Conservation (phyloP, 2,797 vertebrate genomes). For the Sebastolobus alascanus region DNA sequence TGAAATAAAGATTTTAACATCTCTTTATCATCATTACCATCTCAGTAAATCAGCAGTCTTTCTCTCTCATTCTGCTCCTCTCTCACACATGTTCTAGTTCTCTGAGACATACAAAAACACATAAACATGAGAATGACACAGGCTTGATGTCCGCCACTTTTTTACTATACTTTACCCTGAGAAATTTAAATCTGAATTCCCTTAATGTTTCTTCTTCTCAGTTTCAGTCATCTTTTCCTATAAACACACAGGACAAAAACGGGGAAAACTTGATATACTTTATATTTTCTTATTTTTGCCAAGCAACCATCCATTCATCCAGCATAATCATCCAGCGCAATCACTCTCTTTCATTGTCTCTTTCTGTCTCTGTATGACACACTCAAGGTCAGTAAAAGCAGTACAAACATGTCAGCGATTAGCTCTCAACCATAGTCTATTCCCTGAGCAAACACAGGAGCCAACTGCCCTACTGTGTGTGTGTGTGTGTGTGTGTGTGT, state of each 20-base stretch:
- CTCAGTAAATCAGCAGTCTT: background rate
- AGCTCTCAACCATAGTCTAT: slow-evolving; percentile 16
- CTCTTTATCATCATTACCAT: too few relatives aligned
- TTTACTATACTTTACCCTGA: too few relatives aligned
- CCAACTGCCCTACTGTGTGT: slow-evolving; percentile 1
- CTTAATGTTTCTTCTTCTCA: background rate
- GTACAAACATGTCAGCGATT: slow-evolving; percentile 45
- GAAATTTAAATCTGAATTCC: too few relatives aligned
- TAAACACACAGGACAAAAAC: background rate
- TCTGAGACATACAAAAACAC: too few relatives aligned
- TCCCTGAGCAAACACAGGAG: slow-evolving; percentile 44
- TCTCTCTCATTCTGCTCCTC: background rate
- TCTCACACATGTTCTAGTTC: too few relatives aligned
- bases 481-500: slow-evolving; percentile 5
- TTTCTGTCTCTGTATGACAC: background rate
- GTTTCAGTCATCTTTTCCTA: background rate
- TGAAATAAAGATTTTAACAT: too few relatives aligned
- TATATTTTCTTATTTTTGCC: background rate
- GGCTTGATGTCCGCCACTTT: too few relatives aligned
- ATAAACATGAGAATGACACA: too few relatives aligned
- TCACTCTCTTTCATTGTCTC: background rate
- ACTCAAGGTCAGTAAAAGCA: slow-evolving; percentile 27
- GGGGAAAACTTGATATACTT: background rate
- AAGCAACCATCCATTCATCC: background rate
- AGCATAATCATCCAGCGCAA: background rate